Evolutionary conservation across 2,888 invertebrate species (phyloP), one percentile per base, ranked within the genome.

Genomic region (Ceriagrion tenellum): DNA sequence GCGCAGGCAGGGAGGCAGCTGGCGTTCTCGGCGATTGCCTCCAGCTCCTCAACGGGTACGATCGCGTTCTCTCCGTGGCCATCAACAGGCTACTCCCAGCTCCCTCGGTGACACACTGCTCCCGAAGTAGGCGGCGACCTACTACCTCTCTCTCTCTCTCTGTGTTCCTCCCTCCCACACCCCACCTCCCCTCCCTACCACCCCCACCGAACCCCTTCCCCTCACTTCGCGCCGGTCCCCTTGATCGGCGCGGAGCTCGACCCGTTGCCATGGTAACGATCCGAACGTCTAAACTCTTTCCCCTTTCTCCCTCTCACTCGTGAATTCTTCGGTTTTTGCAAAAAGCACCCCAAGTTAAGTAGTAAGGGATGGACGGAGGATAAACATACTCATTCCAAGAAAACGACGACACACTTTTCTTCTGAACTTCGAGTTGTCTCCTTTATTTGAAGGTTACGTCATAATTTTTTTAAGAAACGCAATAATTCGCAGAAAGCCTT

Each of bases 241-340:
- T 47, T 69, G 93, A 93, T 93, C 93, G 93, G 69, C 93, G 56
- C 56, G 63, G 63, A 74, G 93, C 93, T 74, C 93, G 93, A 93
- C 93, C 74, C 93, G 93, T 93, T 93, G 69, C 93, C 93, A 93
- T 93, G 93, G 93, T 93, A 93, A 93, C 93, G 93, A 93, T 93
- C 93, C 93, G 74, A 93, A 93, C 91, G 63, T 59, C 91, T 47
- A 47, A 47, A 47, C 59, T 20, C 59, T 20, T 20, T 12, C 59
- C 59, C 59, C 59, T 16, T 59, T 16, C 59, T 20, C 59, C 12
- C 1, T 20, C 56, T 56, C 56, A n/a, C 59, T 20, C 59, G 59
- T 93, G 93, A 93, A 93, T 93, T 63, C 69, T 93, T 93, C 93
- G 69, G 93, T 74, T 55, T 40, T 47, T 16, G 89, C 89, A 20